Evolutionary conservation across 2,888 invertebrate species (phyloP), one percentile per base, ranked within the genome.

Genomic region (Aromia moschata): DNA sequence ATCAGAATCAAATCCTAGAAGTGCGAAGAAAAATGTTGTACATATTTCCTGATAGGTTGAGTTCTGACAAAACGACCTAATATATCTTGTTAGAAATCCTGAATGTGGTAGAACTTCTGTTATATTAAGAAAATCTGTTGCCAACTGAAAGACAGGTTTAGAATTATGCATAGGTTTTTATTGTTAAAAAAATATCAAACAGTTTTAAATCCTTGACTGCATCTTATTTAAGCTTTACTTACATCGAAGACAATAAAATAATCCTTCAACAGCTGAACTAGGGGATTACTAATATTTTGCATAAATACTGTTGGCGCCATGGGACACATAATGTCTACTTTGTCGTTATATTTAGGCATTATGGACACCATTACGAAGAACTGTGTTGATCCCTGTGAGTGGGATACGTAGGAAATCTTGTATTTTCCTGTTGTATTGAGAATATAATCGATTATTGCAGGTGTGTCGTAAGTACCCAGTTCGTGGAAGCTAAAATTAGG

Each of bases 391-490:
- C 92, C 93, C 66, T 65, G 54, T 17, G 64, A 64, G 41, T 92
- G 91, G 0, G 93, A 94, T 0, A 91, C 79, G 73, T 92, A 93
- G 68, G 88, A 87, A 0, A 94, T 70, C 41, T 47, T 81, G 0
- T 83, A 61, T 14, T 83, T 80, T 0, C 84, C 83, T 0, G 91
- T 89, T 0, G 64, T 41, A 0, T 72, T 65, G 0, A 88, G 77
- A 14, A 87, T 82, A 70, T 87, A 85, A 74, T 94, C 89, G 41
- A 95, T 87, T 81, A 87, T 88, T 0, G 90, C 86, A 0, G 93
- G 92, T 33, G 94, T 74, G 77, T 94, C 94, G 64, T 82, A 84
- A 53, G 84, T 78, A 0, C 89, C 91, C 77, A 93, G 91, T 73
- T 92, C 88, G 73, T 93, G 30, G 15, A 40, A 52, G 41, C 38